These are phyloP conservation scores for Lordiphosa fenestrarum DNA, from an alignment of 2,888 invertebrate genomes.

Conservation along the genomic window DNA sequence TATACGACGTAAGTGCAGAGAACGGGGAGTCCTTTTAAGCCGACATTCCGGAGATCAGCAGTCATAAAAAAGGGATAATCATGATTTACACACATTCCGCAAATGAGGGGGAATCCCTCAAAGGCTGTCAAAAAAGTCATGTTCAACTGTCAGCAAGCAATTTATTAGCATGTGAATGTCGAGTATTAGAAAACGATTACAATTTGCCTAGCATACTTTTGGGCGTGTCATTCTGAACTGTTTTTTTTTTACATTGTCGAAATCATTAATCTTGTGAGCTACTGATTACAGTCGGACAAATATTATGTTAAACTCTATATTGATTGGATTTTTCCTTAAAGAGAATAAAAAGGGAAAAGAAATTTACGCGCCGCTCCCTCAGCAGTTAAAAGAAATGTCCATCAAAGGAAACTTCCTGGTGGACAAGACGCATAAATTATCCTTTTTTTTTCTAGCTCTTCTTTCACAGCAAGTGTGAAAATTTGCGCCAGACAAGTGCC, in stretches of 20 bases:
- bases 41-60: conserved; percentile 43
- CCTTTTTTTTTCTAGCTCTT: conserved; percentile 42
- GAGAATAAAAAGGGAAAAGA: conserved; percentile 8
- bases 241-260: no score
- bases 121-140: conserved; percentile 40
- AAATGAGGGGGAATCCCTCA: neutral
- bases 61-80: conserved; percentile 56
- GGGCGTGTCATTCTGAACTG: no score
- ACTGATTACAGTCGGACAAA: conserved; percentile 50
- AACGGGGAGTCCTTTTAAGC: conserved; percentile 31
- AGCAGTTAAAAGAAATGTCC: conserved; percentile 62
- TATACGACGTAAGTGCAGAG: conserved; percentile 31
- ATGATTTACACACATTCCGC: conserved; percentile 59
- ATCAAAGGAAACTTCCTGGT: conserved; percentile 57
- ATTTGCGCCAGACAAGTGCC: conserved; percentile 67
- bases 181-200: conserved; percentile 2
- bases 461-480: conserved; percentile 54
- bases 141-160: conserved; percentile 10
- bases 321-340: conserved; percentile 57
- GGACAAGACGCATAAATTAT: conserved; percentile 67
- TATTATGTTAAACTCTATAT: conserved; percentile 55
- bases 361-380: conserved; percentile 39
- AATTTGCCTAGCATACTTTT: neutral
- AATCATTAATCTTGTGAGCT: no score
- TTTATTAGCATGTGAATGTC: conserved; percentile 1